A percentile compares a stretch with the other conserved stretches of the same genome.
Conservation (phyloP, 2,797 vertebrate genomes). For the Oophaga sylvatica region DNA sequence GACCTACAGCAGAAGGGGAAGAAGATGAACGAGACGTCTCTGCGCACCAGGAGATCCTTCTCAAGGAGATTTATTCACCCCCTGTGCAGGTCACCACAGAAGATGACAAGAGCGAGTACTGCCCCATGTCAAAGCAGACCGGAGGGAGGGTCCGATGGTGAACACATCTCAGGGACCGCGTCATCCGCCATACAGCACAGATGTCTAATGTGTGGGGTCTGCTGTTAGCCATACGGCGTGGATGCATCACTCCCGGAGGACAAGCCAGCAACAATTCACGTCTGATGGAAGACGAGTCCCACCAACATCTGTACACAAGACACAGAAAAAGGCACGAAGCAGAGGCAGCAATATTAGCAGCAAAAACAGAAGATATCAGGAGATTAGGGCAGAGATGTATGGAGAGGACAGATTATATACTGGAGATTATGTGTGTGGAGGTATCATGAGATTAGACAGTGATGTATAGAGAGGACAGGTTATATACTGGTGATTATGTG, state of each 20-base stretch:
- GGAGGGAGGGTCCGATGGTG: not conserved
- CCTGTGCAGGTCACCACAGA: not conserved
- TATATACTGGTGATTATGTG: no score
- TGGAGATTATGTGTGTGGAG: no score
- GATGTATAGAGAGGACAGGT: no score
- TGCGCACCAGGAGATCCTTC: not conserved
- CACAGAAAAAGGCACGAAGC: not conserved
- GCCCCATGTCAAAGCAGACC: not conserved
- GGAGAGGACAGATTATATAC: no score
- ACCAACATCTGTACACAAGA: no score
- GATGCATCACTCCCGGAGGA: not conserved
- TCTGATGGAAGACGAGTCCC: not conserved
- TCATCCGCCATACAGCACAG: not conserved
- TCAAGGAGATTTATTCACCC: not conserved
- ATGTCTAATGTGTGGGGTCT: not conserved
- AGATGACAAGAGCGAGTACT: not conserved
- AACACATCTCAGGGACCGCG: not conserved
- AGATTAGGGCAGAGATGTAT: no score
- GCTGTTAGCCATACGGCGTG: not conserved
- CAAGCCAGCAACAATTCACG: not conserved
- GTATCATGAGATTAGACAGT: no score
- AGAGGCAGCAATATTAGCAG: not conserved
- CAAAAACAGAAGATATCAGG: no score
- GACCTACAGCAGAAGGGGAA: not conserved
- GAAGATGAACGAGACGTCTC: conserved; percentile 4